These are phyloP conservation scores for Thelaira solivaga DNA, from an alignment of 2,888 invertebrate genomes.

Conservation along the genomic window DNA sequence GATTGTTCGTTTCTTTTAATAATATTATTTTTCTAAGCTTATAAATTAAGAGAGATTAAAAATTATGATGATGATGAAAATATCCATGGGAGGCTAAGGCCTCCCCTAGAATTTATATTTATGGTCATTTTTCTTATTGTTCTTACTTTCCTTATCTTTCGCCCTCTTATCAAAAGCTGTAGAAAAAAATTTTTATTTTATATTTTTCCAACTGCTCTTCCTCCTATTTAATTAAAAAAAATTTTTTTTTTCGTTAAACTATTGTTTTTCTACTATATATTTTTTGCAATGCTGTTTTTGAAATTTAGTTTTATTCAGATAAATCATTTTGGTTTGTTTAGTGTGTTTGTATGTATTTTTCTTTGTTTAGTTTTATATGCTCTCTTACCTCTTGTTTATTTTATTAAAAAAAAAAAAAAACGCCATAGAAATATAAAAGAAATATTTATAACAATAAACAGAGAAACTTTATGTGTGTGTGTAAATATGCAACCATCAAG, in stretches of 20 bases:
- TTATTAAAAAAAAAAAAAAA: not conserved
- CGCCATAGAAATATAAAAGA: conserved; percentile 9
- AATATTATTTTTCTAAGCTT: too few relatives aligned
- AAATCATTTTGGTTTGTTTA: conserved; percentile 55
- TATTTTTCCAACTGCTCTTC: not conserved
- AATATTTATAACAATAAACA: conserved; percentile 38
- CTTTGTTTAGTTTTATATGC: conserved; percentile 38
- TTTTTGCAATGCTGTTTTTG: conserved; percentile 29
- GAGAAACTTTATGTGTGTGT: conserved; percentile 6
- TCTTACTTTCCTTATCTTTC: too few relatives aligned
- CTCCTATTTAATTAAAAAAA: too few relatives aligned
- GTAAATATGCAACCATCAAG: conserved; percentile 38
- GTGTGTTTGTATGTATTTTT: conserved; percentile 37
- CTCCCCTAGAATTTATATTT: too few relatives aligned
- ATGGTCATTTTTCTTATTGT: too few relatives aligned
- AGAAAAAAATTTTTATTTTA: too few relatives aligned
- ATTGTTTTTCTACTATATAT: conserved; percentile 34
- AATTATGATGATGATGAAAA: too few relatives aligned
- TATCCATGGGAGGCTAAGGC: too few relatives aligned
- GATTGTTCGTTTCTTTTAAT: too few relatives aligned
- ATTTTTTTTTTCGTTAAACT: conserved; percentile 5
- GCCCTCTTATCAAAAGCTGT: too few relatives aligned
- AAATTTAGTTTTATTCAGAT: conserved; percentile 35
- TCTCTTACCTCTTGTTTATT: conserved; percentile 22
- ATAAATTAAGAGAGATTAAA: too few relatives aligned